A percentile compares a stretch with the other conserved stretches of the same genome.
These are phyloP conservation scores for Gallinago nigripennis DNA, from an alignment of 2,797 vertebrate species.

Conservation along the genomic window DNA sequence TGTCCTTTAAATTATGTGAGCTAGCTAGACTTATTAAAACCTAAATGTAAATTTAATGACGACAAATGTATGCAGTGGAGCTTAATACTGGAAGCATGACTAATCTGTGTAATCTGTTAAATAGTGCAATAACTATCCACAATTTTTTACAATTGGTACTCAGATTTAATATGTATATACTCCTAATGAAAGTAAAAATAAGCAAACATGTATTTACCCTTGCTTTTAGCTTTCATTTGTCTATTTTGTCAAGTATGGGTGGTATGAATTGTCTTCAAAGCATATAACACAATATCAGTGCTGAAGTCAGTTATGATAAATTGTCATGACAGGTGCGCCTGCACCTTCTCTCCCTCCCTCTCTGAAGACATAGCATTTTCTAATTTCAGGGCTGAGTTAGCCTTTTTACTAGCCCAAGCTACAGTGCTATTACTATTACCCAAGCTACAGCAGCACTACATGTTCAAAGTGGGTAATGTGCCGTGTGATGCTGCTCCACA, in stretches of 20 bases:
- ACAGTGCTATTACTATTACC: background rate
- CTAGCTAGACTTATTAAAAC: background rate
- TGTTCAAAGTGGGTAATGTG: background rate
- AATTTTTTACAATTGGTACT: background rate
- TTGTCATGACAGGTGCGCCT: background rate
- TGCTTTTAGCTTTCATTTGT: background rate
- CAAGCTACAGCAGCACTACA: background rate
- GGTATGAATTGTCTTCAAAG: constrained; percentile 15
- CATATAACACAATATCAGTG: background rate
- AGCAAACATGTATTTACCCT: constrained; percentile 36
- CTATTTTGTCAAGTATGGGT: background rate
- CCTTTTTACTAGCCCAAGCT: background rate
- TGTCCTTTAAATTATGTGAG: background rate
- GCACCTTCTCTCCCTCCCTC: background rate
- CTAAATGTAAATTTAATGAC: background rate
- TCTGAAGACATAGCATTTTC: background rate
- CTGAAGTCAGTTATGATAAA: background rate
- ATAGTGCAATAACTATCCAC: background rate
- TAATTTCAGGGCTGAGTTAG: background rate
- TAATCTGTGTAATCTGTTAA: background rate
- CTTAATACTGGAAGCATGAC: background rate
- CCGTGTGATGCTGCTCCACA: background rate
- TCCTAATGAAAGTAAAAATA: background rate
- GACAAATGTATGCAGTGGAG: background rate
- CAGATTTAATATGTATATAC: background rate